Evolutionary conservation across 2,797 vertebrate species (phyloP), one percentile per base, ranked within the genome.

Genomic region (Pipistrellus pipistrellus): DNA sequence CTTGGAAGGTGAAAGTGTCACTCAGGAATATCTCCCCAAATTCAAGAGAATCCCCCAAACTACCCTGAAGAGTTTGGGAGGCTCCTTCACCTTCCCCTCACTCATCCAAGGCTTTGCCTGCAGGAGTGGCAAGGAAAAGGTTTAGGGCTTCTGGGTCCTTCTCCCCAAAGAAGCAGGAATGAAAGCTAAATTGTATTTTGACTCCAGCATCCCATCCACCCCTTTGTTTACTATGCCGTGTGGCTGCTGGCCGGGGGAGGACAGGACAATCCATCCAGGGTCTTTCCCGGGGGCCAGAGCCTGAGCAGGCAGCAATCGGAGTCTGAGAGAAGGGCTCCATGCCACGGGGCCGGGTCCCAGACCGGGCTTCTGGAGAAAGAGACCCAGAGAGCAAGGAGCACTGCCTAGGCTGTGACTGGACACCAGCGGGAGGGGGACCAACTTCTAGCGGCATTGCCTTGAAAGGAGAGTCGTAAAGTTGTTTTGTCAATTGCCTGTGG

Each of bases 401-500:
- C 13, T 86, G 72, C 77, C 18, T 84, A 72, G 38, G 13, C 51
- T 89, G 90, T 92, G 66, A 90, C 80, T 0, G 2, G 44, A 73
- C 44, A 75, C 73, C 32, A 59, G 55, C 23, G 1, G 23, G 20
- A 95, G 46, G 72, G 38, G 51, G 57, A 73, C 68, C 3, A 18
- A 73, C 94, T 95, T 90, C 35, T 51, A 96, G 88, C 69, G 62
- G 51, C 69, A 1, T 93, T 11, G 0, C 66, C 85, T 80, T 91
- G 95, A 93, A 88, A 93, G 11, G 66, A 93, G 76, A 90, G 68
- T 32, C 69, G 77, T 91, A 96, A 96, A 96, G 88, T 97, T 97
- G 84, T 88, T 94, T 93, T 92, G 93, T 96, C 93, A 94, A 27
- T 97, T 82, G 93, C 23, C 17, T 66, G 92, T 48, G 82, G 96